A percentile compares a stretch with the other conserved stretches of the same genome.
Conservation (phyloP, 2,888 invertebrate genomes). For the Perithous albicinctus region DNA sequence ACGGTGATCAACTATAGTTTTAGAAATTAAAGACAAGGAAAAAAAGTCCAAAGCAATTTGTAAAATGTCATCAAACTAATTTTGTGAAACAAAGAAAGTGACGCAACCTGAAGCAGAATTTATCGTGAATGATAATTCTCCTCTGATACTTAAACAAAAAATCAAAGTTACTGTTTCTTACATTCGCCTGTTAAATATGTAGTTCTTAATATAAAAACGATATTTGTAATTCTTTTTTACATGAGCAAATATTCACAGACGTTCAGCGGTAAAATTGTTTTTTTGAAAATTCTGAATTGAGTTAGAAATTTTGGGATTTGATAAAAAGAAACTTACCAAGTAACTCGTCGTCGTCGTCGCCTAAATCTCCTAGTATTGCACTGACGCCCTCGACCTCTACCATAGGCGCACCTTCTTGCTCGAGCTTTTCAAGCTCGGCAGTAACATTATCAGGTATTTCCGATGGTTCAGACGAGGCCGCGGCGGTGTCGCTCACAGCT, state of each 20-base stretch:
- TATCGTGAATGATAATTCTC: too few relatives aligned
- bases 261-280: too few relatives aligned
- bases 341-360: constrained; percentile 94
- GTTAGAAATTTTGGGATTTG: not conserved
- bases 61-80: too few relatives aligned
- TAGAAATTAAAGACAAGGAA: too few relatives aligned
- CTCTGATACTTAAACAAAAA: not conserved
- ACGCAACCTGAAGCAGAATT: too few relatives aligned
- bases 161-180: not conserved
- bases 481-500: constrained; percentile 76
- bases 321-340: constrained; percentile 85
- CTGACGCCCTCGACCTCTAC: constrained; percentile 89
- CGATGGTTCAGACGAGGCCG: constrained; percentile 84
- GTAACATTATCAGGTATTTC: constrained; percentile 90
- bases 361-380: constrained; percentile 93
- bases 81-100: too few relatives aligned
- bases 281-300: not conserved
- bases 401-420: constrained; percentile 88
- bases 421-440: constrained; percentile 89
- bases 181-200: too few relatives aligned
- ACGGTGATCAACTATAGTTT: too few relatives aligned
- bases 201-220: too few relatives aligned
- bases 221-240: too few relatives aligned
- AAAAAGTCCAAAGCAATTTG: too few relatives aligned
- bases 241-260: too few relatives aligned